A percentile compares a stretch with the other conserved stretches of the same genome.
phyloP scores from a whole-genome alignment of 2,888 invertebrate species.

The Trissolcus brochymenae region DNA sequence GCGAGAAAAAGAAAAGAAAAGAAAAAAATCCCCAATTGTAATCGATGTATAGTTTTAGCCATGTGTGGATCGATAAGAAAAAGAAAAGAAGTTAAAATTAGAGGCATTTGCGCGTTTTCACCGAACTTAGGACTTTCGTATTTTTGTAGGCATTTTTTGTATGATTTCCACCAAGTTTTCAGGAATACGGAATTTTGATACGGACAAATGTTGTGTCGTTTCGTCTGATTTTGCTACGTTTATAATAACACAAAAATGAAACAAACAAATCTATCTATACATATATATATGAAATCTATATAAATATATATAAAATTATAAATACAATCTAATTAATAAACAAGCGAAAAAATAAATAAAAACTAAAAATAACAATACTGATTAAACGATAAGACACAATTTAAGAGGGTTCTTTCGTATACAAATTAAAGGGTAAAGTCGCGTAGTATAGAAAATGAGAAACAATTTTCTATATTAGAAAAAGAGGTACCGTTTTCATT shows the following conservation, averaged over 20 bases:
- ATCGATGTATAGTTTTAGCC: constrained; percentile 50
- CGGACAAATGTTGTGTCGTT: constrained; percentile 36
- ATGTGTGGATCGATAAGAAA: constrained; percentile 15
- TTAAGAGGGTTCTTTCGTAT: constrained; percentile 29
- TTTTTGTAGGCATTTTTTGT: constrained; percentile 47
- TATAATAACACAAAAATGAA: constrained; percentile 14
- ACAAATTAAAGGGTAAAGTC: constrained; percentile 3
- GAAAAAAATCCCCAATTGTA: constrained; percentile 15
- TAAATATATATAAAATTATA: constrained; percentile 14
- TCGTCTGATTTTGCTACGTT: constrained; percentile 45
- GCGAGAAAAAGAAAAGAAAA: constrained; percentile 8
- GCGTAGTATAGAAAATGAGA: constrained; percentile 2
- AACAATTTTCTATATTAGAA: constrained; percentile 1
- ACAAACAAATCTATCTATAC: constrained; percentile 4
- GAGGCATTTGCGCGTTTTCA: constrained; percentile 39
- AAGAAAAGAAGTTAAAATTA: constrained; percentile 11
- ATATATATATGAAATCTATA: constrained; percentile 9
- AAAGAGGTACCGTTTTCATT: too few species aligned
- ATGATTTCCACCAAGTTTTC: constrained; percentile 45
- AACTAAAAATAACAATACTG: constrained; percentile 5
- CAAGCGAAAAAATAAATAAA: constrained; percentile 8
- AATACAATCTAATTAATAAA: constrained; percentile 7
- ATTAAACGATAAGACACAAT: constrained; percentile 3
- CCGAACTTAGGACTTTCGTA: constrained; percentile 49
- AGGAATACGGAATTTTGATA: constrained; percentile 37